Evolutionary conservation across 2,888 invertebrate genomes (phyloP), one percentile per base, ranked within the genome.

Genomic region (Glyphotaelius pellucidus): DNA sequence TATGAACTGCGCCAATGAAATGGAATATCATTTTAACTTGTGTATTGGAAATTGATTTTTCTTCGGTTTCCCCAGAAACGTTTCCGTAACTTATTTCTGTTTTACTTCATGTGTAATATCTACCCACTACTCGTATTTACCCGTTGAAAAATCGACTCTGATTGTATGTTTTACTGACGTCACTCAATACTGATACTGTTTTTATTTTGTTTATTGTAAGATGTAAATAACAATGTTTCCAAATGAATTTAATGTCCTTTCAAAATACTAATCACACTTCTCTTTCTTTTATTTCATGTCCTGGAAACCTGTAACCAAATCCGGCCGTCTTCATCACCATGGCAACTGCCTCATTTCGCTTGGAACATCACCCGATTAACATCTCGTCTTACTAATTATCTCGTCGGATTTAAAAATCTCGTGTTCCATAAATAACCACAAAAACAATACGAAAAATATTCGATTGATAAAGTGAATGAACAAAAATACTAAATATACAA

Each of bases 221-320:
- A 67, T 4, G 2, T 25, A 67, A 67, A 25, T 52, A 25, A 25
- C 1, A 5, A 25, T 67, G 25, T 67, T 5, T 67, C 67, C 4
- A n/a, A 67, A 25, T 67, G 9, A 35, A 83, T 83, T 47, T 15
- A 47, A 3, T 15, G 19, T 19, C 83, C 5, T 15, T 12, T 35
- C 85, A 86, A 87, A 32, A 80, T 92, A 86, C 91, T 92, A 92
- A 92, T 92, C 90, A 92, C 90, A 80, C 25, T 91, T 90, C 32
- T 91, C 19, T 32, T 79, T 92, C 80, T 52, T 90, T 92, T 90
- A 80, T 92, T 92, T 80, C 91, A 92, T 92, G 91, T 92, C 32
- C 91, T 86, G 80, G 52, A 31, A 86, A 84, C 85, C 89, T 91
- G 80, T 30, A 86, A 35, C 47, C 67, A 67, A 67, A 67, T 67